A percentile compares a stretch with the other conserved stretches of the same genome.
phyloP scores from a whole-genome alignment of 1,140 invertebrate species.

The Ganaspis sp. region DNA sequence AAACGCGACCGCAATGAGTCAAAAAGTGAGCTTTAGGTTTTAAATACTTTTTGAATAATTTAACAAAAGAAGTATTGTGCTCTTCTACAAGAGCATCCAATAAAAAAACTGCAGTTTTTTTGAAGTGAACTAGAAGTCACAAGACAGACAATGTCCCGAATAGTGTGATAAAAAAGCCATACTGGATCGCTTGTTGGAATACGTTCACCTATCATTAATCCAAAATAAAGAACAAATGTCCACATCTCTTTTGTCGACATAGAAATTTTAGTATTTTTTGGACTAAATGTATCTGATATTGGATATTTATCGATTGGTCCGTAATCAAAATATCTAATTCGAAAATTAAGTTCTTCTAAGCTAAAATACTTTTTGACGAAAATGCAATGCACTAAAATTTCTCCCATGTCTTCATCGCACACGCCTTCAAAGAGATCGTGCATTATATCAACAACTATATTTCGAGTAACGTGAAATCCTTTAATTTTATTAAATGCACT shows the following conservation, averaged over 20 bases:
- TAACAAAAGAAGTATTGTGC: too few relatives aligned
- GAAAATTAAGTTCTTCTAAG: slow-evolving; percentile 34
- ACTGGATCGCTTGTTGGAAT: neutral
- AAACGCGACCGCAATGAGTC: too few relatives aligned
- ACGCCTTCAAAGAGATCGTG: slow-evolving; percentile 34
- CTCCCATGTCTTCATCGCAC: slow-evolving; percentile 26
- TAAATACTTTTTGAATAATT: too few relatives aligned
- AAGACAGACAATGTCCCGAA: slow-evolving; percentile 9
- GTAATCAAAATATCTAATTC: neutral
- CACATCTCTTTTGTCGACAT: slow-evolving; percentile 33
- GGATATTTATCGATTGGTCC: neutral
- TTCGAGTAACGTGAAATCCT: slow-evolving; percentile 12
- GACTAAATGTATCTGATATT: neutral
- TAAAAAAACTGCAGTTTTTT: too few relatives aligned
- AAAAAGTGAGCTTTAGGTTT: too few relatives aligned
- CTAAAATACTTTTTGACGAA: slow-evolving; percentile 36
- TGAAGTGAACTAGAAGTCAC: neutral
- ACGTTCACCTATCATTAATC: slow-evolving; percentile 19
- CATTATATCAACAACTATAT: slow-evolving; percentile 15
- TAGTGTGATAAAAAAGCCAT: slow-evolving; percentile 3
- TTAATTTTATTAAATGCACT: slow-evolving; percentile 31
- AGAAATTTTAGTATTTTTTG: neutral
- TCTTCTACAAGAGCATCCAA: neutral
- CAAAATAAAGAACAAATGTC: slow-evolving; percentile 30
- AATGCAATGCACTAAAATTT: slow-evolving; percentile 34